phyloP scores from a whole-genome alignment of 2,113 vertebrate species.

The Petrocephalus zakoni region DNA sequence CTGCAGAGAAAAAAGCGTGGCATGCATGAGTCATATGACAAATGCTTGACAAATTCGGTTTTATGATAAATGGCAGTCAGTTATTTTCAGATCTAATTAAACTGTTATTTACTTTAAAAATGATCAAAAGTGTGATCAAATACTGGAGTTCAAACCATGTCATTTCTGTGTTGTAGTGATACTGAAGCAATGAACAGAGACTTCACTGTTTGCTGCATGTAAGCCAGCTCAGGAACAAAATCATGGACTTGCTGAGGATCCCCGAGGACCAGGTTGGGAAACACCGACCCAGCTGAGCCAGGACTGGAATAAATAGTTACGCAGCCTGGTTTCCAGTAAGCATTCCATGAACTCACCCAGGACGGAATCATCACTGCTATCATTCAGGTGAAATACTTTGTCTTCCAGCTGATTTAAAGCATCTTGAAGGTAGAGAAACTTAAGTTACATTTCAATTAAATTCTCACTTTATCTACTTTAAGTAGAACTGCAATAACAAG shows the following conservation, averaged over 20 bases:
- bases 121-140: background rate
- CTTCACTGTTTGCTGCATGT: background rate
- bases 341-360: slow-evolving; percentile 8
- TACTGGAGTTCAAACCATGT: background rate
- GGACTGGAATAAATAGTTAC: background rate
- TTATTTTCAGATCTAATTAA: background rate
- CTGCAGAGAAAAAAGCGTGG: background rate
- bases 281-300: background rate
- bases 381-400: background rate
- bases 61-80: background rate
- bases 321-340: background rate
- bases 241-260: background rate
- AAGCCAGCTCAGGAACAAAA: background rate
- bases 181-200: background rate
- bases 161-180: background rate
- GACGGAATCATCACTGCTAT: background rate
- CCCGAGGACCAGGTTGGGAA: background rate
- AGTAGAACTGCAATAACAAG: background rate
- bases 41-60: background rate
- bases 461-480: background rate
- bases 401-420: background rate
- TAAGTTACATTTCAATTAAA: background rate
- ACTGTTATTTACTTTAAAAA: background rate
- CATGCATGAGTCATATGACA: background rate
- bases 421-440: background rate